Evolutionary conservation across 37 sponge, comb jelly and placozoan genomes (phyloP).

Genomic region (Oopsacas minuta): DNA sequence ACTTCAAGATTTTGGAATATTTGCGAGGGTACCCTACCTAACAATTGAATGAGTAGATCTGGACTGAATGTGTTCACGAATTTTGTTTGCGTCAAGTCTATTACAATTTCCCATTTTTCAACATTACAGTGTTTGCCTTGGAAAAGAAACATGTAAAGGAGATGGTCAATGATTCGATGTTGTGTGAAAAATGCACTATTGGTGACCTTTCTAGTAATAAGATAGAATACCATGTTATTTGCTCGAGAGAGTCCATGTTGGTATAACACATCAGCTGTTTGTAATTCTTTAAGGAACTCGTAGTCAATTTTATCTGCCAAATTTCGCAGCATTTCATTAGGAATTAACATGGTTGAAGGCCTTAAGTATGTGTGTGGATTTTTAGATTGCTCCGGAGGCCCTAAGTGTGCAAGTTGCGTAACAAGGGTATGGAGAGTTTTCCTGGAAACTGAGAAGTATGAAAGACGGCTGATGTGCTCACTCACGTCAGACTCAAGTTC

Average conservation of each 20-base stretch:
- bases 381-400: background rate
- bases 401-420: background rate
- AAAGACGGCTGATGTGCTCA: background rate
- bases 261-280: background rate
- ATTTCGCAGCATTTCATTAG: background rate
- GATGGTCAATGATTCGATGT: conserved; percentile 5
- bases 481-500: background rate
- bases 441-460: background rate
- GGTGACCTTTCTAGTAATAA: background rate
- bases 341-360: background rate
- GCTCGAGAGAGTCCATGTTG: background rate
- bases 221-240: background rate
- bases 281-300: background rate
- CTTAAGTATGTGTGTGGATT: background rate
- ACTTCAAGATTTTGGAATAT: background rate
- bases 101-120: background rate
- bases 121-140: background rate
- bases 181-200: background rate
- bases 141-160: background rate
- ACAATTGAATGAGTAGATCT: background rate
- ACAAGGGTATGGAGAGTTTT: background rate
- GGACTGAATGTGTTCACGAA: background rate
- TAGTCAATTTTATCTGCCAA: conserved; percentile 2
- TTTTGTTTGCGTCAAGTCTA: background rate
- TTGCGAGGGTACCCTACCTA: background rate